phyloP scores from a whole-genome alignment of 1,140 invertebrate genomes.

The Leguminivora glycinivorella region DNA sequence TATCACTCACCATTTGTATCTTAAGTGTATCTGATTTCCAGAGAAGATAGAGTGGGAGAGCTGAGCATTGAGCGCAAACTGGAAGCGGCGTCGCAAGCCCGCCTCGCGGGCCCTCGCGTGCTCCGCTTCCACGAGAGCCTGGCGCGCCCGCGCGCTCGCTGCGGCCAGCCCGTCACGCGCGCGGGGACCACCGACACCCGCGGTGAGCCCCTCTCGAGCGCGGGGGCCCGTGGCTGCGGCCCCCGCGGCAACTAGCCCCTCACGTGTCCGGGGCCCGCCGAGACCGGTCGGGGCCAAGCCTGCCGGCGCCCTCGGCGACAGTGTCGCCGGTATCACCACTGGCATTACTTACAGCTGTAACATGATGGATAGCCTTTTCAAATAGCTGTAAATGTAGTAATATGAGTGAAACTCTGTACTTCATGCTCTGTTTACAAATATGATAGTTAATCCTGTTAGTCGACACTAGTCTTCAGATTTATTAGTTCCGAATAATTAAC shows the following conservation, averaged over 20 bases:
- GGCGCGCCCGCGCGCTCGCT: background rate
- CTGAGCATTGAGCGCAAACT: background rate
- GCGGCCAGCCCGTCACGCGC: background rate
- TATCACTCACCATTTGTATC: background rate
- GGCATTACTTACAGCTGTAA: background rate
- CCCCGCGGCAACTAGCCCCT: background rate
- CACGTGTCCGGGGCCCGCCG: background rate
- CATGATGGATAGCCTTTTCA: background rate
- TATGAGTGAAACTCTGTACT: no score
- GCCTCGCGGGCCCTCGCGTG: background rate
- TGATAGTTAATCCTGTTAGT: no score
- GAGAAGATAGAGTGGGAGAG: background rate
- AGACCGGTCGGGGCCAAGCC: no score
- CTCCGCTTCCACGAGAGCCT: background rate
- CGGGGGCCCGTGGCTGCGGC: no score
- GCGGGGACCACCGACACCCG: background rate
- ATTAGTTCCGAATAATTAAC: no score
- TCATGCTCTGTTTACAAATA: no score
- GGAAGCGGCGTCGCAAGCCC: constrained; percentile 2
- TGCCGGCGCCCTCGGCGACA: constrained; percentile 27
- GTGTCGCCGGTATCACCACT: constrained; percentile 32
- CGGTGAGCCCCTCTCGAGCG: background rate
- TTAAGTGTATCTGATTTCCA: background rate
- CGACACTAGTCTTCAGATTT: no score
- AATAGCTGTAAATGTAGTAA: no score